These are phyloP conservation scores for Cistogaster globosa DNA, from an alignment of 2,888 invertebrate genomes.

Conservation along the genomic window DNA sequence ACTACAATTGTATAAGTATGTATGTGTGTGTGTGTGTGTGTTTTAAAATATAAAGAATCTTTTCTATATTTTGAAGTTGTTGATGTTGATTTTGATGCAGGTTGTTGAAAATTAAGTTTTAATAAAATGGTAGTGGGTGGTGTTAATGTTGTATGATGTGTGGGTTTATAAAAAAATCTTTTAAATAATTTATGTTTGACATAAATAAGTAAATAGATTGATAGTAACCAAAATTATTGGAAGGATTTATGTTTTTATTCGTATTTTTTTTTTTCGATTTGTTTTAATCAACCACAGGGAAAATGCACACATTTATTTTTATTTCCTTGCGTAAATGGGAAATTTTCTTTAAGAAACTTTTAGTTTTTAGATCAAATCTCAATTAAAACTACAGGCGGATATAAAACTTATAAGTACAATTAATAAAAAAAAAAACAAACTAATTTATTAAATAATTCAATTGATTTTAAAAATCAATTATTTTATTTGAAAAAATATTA, in stretches of 20 bases:
- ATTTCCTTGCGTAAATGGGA: constrained; percentile 72
- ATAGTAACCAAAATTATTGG: constrained; percentile 60
- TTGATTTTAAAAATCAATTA: constrained; percentile 61
- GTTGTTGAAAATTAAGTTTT: constrained; percentile 4
- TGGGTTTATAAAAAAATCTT: constrained; percentile 10
- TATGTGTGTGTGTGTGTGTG: background rate
- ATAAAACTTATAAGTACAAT: constrained; percentile 65
- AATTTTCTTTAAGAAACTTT: constrained; percentile 66
- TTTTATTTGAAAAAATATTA: constrained; percentile 30
- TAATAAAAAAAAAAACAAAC: constrained; percentile 63
- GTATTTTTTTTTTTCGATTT: constrained; percentile 37
- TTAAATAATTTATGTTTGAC: constrained; percentile 40
- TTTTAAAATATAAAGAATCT: constrained; percentile 12
- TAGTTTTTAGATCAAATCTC: constrained; percentile 64
- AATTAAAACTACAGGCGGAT: constrained; percentile 66
- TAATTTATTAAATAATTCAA: constrained; percentile 71
- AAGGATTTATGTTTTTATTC: constrained; percentile 51
- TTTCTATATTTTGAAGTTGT: constrained; percentile 12
- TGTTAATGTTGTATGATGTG: constrained; percentile 39
- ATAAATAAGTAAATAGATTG: constrained; percentile 43
- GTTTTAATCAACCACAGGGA: constrained; percentile 61
- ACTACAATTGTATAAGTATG: background rate
- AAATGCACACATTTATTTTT: constrained; percentile 72
- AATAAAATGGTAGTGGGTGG: background rate
- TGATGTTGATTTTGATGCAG: background rate